Conservation (phyloP, 1,140 invertebrate species). For the Lordiphosa mommai region DNA sequence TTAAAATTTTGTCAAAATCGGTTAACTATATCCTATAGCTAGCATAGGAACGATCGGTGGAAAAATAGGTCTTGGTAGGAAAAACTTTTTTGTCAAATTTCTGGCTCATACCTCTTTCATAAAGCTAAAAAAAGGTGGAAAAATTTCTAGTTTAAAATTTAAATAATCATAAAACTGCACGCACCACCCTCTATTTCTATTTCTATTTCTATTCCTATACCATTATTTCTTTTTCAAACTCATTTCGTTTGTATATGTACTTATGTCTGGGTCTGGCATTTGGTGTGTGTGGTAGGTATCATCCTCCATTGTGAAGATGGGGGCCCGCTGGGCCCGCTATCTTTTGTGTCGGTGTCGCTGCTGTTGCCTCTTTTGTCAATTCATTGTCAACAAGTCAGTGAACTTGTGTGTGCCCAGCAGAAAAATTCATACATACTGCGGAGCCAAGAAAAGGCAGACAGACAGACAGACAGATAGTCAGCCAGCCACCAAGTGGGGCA, state of each 20-base stretch:
- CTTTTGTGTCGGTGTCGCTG: conserved; percentile 14
- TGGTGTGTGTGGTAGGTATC: conserved; percentile 48
- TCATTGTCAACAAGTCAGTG: conserved; percentile 75
- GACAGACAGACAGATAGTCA: conserved; percentile 26
- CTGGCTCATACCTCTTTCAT: no score
- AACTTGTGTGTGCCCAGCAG: conserved; percentile 54
- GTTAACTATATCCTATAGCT: no score
- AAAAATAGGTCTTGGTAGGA: no score
- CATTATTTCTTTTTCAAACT: conserved; percentile 20
- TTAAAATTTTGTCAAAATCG: no score
- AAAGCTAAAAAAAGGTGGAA: background rate
- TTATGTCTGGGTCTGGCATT: conserved; percentile 25
- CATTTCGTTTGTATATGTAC: conserved; percentile 33
- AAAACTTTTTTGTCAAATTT: no score
- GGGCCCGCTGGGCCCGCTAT: conserved; percentile 3
- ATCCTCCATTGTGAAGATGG: conserved; percentile 43
- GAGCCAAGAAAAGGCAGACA: conserved; percentile 19
- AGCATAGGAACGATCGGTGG: no score
- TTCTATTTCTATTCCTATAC: conserved; percentile 16
- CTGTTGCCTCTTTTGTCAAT: conserved; percentile 60
- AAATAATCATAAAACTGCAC: no score
- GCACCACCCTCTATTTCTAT: no score
- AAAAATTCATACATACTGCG: conserved; percentile 8
- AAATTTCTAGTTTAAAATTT: background rate
- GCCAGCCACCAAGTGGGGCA: conserved; percentile 23